Conservation (phyloP, 2,113 vertebrate species). For the Henicopernis longicauda region DNA sequence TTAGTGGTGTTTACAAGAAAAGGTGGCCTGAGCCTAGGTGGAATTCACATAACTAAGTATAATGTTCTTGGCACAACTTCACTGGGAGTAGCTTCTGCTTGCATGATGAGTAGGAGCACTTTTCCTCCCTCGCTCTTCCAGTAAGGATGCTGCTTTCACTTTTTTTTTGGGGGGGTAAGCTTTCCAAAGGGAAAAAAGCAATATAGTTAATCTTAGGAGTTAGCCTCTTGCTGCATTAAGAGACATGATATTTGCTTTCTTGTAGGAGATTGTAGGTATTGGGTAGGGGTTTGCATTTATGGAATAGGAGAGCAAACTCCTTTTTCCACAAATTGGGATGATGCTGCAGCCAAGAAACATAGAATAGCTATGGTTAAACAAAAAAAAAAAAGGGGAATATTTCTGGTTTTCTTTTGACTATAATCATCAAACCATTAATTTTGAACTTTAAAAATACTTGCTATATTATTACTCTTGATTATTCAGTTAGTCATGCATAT, state of each 20-base stretch:
- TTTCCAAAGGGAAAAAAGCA: neutral
- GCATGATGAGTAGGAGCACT: neutral
- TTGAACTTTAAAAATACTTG: neutral
- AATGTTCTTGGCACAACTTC: neutral
- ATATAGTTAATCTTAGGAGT: constrained; percentile 15
- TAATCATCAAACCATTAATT: neutral
- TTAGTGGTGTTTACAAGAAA: neutral
- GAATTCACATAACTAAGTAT: neutral
- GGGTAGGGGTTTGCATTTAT: neutral
- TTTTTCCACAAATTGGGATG: neutral
- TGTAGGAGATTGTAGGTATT: neutral
- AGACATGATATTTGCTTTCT: constrained; percentile 1
- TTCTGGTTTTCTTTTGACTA: neutral
- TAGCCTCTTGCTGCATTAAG: neutral
- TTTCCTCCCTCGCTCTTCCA: neutral
- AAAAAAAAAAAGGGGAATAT: neutral
- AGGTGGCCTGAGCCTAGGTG: neutral
- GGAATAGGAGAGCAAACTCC: neutral
- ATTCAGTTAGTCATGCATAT: neutral
- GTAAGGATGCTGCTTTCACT: neutral
- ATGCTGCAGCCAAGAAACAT: neutral
- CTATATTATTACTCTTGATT: neutral
- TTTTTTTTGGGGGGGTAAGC: neutral
- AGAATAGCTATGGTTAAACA: neutral
- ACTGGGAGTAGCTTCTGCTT: neutral